Percentiles rank a stretch among this genome's conserved stretches.
phyloP scores from a whole-genome alignment of 2,113 vertebrate genomes.

The Neodontobutis hainanensis region DNA sequence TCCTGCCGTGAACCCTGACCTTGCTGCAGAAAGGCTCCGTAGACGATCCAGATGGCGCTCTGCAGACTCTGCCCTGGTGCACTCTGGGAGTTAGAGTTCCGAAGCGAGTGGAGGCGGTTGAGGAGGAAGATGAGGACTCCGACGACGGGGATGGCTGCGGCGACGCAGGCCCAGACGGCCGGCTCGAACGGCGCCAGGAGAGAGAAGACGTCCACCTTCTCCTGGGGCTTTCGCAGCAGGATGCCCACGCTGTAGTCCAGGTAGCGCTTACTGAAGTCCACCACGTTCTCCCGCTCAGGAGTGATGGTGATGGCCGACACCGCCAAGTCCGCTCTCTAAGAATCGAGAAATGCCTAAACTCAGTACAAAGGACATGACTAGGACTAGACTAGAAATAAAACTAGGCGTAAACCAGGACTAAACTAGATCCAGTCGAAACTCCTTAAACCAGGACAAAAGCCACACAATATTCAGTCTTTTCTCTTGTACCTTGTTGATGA shows the following conservation, averaged over 20 bases:
- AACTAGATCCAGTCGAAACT: too few species aligned
- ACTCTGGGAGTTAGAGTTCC: constrained; percentile 73
- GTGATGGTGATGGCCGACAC: constrained; percentile 98
- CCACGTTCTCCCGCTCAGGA: constrained; percentile 92
- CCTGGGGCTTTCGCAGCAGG: constrained; percentile 89
- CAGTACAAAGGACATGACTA: too few species aligned
- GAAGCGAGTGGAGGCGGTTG: constrained; percentile 90
- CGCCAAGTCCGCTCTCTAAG: constrained; percentile 92
- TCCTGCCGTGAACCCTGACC: constrained; percentile 70
- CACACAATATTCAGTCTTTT: neutral
- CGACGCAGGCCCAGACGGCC: constrained; percentile 97
- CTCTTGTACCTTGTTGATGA: constrained; percentile 91
- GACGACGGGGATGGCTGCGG: constrained; percentile 90
- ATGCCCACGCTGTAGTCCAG: constrained; percentile 98
- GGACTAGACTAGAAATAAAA: too few species aligned
- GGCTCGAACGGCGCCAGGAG: constrained; percentile 95
- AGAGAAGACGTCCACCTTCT: constrained; percentile 98
- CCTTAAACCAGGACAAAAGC: too few species aligned
- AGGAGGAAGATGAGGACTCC: constrained; percentile 95
- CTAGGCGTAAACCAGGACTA: too few species aligned
- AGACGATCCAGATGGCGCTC: constrained; percentile 97
- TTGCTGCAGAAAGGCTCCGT: constrained; percentile 96
- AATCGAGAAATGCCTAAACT: too few species aligned
- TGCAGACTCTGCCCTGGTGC: constrained; percentile 81
- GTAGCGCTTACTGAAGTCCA: constrained; percentile 98